Conservation (phyloP, 1,140 invertebrate genomes). For the Drosophila tsacasi region DNA sequence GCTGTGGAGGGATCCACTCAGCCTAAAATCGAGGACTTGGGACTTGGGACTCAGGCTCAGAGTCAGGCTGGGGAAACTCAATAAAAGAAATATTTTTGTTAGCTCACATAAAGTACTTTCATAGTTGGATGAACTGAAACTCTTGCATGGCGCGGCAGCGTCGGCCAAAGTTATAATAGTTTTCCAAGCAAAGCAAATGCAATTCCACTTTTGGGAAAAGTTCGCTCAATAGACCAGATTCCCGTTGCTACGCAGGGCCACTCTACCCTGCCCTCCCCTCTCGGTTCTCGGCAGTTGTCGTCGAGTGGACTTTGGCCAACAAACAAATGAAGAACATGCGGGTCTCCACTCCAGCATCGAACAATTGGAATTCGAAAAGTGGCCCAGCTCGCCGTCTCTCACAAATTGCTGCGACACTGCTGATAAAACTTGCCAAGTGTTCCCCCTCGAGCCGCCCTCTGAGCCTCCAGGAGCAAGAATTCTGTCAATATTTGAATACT, state of each 20-base stretch:
- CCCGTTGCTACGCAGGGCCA: constrained; percentile 4
- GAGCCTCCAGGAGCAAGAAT: constrained; percentile 11
- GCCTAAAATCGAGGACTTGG: constrained; percentile 61
- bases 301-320: constrained; percentile 71
- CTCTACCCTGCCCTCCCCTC: neutral
- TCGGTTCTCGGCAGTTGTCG: constrained; percentile 54
- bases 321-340: constrained; percentile 78
- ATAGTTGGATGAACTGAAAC: constrained; percentile 82
- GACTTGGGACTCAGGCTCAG: neutral
- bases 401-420: constrained; percentile 68
- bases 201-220: constrained; percentile 77
- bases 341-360: constrained; percentile 43
- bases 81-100: constrained; percentile 84
- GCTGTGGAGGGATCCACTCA: constrained; percentile 55
- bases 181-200: constrained; percentile 82
- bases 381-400: constrained; percentile 11
- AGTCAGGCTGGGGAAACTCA: constrained; percentile 57
- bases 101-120: constrained; percentile 82
- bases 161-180: constrained; percentile 77
- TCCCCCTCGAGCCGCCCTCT: neutral
- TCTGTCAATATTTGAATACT: constrained; percentile 52
- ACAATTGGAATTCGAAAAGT: constrained; percentile 70
- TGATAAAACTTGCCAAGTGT: constrained; percentile 63
- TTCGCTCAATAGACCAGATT: constrained; percentile 68
- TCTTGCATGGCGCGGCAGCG: constrained; percentile 46